phyloP scores from a whole-genome alignment of 2,888 invertebrate species.

The Galerucella nymphaeae region DNA sequence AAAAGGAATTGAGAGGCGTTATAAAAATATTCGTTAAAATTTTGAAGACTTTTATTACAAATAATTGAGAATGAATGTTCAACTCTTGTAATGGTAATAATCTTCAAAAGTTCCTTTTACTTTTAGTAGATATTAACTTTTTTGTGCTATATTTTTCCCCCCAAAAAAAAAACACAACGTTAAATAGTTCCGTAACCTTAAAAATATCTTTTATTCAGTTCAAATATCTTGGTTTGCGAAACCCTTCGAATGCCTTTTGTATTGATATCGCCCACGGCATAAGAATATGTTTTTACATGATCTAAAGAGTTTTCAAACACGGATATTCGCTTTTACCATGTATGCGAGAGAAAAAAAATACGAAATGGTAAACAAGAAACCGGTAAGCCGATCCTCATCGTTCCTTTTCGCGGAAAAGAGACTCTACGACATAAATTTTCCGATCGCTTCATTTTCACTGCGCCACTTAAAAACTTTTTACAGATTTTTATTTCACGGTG shows the following conservation, averaged over 20 bases:
- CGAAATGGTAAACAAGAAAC: constrained; percentile 15
- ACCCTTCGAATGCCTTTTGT: neutral
- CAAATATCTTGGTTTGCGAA: constrained; percentile 7
- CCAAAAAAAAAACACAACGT: too few relatives aligned
- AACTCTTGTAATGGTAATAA: too few relatives aligned
- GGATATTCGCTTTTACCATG: constrained; percentile 14
- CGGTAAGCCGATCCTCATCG: constrained; percentile 18
- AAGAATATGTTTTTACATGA: constrained; percentile 25
- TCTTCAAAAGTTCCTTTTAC: too few relatives aligned
- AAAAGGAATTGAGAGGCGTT: too few relatives aligned
- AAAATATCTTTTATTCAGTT: neutral
- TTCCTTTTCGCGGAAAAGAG: constrained; percentile 7
- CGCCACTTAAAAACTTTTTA: constrained; percentile 21
- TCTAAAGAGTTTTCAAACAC: constrained; percentile 20
- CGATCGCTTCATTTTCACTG: constrained; percentile 28
- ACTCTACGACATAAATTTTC: constrained; percentile 25
- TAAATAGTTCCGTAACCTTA: neutral
- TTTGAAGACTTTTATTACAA: too few relatives aligned
- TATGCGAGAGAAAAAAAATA: constrained; percentile 15
- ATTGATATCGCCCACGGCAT: constrained; percentile 16
- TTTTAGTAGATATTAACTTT: too few relatives aligned
- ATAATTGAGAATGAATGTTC: too few relatives aligned
- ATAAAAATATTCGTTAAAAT: too few relatives aligned
- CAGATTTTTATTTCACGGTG: constrained; percentile 15
- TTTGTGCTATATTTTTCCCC: too few relatives aligned